phyloP scores from a whole-genome alignment of 2,797 vertebrate species.

The Erithacus rubecula region DNA sequence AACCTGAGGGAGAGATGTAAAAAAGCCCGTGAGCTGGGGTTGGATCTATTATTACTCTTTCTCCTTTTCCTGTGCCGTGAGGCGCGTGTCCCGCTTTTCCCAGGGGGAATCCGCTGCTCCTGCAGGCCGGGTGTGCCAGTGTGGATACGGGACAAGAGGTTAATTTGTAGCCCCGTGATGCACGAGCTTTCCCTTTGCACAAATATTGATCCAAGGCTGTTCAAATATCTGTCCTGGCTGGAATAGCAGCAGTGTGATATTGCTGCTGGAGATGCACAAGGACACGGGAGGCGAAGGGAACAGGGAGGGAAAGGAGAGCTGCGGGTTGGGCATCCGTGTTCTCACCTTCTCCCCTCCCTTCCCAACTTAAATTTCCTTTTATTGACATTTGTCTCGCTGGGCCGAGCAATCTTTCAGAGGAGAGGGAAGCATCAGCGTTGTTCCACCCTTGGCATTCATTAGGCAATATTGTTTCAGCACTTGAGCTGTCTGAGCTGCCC shows the following conservation, averaged over 20 bases:
- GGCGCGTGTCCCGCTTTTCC: neutral
- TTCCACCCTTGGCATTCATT: neutral
- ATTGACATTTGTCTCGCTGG: neutral
- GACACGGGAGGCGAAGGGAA: neutral
- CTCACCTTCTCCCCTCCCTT: neutral
- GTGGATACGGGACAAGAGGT: constrained; percentile 55
- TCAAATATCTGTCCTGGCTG: constrained; percentile 42
- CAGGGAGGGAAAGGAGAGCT: neutral
- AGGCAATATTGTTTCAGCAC: neutral
- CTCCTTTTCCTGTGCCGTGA: neutral
- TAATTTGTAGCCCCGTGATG: constrained; percentile 68
- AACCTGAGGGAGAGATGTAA: constrained; percentile 48
- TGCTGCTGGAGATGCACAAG: constrained; percentile 55
- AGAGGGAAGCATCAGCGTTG: neutral
- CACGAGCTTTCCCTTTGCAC: constrained; percentile 58
- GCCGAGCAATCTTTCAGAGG: neutral
- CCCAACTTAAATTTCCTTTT: neutral
- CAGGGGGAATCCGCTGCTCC: neutral
- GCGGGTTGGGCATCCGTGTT: neutral
- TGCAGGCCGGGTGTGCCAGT: neutral
- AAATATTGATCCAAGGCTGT: constrained; percentile 72
- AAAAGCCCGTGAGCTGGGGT: neutral
- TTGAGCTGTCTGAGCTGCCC: neutral
- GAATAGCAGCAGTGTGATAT: constrained; percentile 24
- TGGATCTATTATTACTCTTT: constrained; percentile 30